Percentiles rank a stretch among this genome's conserved stretches.
phyloP scores from a whole-genome alignment of 2,797 vertebrate species.

The Phrynocephalus vlangalii region DNA sequence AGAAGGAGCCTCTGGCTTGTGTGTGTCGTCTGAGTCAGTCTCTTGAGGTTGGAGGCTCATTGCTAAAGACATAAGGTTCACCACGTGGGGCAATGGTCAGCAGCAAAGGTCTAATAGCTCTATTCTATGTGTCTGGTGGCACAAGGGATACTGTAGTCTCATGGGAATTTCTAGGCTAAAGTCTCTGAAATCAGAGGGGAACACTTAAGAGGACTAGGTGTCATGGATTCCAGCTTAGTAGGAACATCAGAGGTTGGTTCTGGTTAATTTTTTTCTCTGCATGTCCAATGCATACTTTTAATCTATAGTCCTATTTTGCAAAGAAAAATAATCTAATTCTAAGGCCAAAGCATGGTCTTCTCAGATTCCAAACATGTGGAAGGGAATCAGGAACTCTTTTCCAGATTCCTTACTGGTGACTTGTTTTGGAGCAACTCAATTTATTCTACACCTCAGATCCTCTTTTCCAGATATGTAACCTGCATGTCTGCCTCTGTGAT shows the following conservation, averaged over 20 bases:
- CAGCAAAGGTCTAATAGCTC: neutral
- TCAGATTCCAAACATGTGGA: neutral
- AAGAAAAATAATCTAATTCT: neutral
- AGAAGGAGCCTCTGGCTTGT: neutral
- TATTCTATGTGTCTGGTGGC: neutral
- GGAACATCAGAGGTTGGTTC: neutral
- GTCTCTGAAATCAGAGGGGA: neutral
- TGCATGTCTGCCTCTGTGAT: constrained; percentile 33
- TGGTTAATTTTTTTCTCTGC: neutral
- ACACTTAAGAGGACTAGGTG: too few species aligned
- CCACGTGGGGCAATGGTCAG: too few species aligned
- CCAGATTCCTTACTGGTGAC: neutral
- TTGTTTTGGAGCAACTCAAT: constrained; percentile 9
- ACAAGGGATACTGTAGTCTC: neutral
- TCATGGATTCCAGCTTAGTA: too few species aligned
- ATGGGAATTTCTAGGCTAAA: neutral
- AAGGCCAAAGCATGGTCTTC: neutral
- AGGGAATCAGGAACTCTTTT: neutral
- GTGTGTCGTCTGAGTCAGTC: neutral
- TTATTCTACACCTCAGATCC: constrained; percentile 26
- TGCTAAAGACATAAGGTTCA: neutral
- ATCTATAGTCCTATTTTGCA: neutral
- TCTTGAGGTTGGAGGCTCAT: neutral
- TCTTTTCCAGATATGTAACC: constrained; percentile 29
- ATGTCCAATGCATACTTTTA: neutral